Evolutionary conservation across 2,888 invertebrate species (phyloP).

Genomic region (Gymnocheta viridis): DNA sequence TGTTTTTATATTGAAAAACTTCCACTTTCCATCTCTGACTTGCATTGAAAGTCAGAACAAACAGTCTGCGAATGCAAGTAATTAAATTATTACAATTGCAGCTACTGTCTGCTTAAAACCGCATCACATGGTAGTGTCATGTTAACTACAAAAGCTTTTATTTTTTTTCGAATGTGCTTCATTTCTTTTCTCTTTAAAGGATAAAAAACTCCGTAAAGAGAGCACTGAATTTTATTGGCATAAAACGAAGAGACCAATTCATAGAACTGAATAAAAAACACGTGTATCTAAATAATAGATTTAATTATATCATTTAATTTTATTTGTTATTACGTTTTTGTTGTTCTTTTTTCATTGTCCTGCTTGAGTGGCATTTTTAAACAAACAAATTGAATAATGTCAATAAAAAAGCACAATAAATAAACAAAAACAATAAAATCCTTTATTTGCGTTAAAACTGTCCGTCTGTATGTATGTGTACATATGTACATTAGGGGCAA

Average conservation of each 20-base stretch:
- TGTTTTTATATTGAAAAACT: not conserved
- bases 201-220: not conserved
- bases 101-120: constrained; percentile 5
- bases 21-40: not conserved
- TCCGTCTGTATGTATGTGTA: not conserved
- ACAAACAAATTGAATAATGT: constrained; percentile 11
- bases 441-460: not conserved
- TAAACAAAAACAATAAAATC: constrained; percentile 32
- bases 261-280: constrained; percentile 31
- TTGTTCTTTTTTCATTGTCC: constrained; percentile 2
- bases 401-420: constrained; percentile 16
- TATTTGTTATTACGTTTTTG: constrained; percentile 5
- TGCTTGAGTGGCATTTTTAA: constrained; percentile 30
- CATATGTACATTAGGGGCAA: not conserved
- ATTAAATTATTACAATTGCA: not conserved
- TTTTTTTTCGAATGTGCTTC: not conserved
- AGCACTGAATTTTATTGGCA: not conserved
- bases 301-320: constrained; percentile 6
- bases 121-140: constrained; percentile 37
- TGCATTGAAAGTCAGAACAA: not conserved
- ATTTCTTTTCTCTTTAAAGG: not conserved
- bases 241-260: not conserved
- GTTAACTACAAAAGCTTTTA: constrained; percentile 41
- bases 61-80: not conserved
- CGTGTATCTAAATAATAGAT: constrained; percentile 57